These are phyloP conservation scores for Callyntrura guangdongensis DNA, from an alignment of 2,888 invertebrate species.

Conservation along the genomic window DNA sequence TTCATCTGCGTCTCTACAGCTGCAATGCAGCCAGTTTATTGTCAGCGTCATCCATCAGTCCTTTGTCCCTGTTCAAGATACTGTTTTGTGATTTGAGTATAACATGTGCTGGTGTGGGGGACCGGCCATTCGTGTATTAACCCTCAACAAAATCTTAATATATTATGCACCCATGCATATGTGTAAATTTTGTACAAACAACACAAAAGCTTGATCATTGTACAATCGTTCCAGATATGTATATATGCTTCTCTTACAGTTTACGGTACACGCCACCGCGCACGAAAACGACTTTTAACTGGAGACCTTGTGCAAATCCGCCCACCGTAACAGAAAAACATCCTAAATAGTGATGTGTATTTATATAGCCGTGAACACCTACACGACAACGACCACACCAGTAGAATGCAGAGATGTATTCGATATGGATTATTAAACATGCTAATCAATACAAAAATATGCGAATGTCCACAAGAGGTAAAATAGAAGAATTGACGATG, in stretches of 20 bases:
- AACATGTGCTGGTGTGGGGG: no score
- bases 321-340: constrained; percentile 70
- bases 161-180: no score
- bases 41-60: no score
- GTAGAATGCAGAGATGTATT: background rate
- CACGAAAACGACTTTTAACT: constrained; percentile 41
- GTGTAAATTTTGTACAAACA: no score
- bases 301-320: constrained; percentile 76
- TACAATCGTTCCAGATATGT: no score
- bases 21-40: no score
- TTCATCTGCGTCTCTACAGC: no score
- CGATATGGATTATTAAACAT: constrained; percentile 52
- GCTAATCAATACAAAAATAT: constrained; percentile 36
- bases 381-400: background rate
- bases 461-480: background rate
- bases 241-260: background rate
- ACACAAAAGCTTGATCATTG: background rate
- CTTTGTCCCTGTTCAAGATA: no score
- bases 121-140: no score
- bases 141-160: no score
- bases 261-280: background rate
- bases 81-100: no score
- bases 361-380: constrained; percentile 29
- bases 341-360: background rate
- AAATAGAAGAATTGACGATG: background rate